phyloP scores from a whole-genome alignment of 2,113 vertebrate species.

The Grammomys dolichurus region DNA sequence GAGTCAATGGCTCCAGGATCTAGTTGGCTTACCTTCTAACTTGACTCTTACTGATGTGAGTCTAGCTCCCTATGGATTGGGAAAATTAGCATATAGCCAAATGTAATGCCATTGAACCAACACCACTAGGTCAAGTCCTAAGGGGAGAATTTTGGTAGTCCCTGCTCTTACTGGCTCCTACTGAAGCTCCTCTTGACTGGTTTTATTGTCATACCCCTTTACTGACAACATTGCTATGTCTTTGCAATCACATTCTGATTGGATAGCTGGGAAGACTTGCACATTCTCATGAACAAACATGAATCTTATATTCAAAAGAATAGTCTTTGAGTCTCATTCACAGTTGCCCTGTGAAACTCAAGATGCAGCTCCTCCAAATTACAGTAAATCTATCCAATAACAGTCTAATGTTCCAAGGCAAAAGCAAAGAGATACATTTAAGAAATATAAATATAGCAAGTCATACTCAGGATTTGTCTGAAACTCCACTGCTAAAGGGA shows the following conservation, averaged over 20 bases:
- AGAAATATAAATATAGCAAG: not conserved
- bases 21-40: not conserved
- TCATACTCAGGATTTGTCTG: not conserved
- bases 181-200: not conserved
- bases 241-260: not conserved
- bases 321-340: not conserved
- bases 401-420: not conserved
- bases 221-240: not conserved
- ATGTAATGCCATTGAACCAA: not conserved
- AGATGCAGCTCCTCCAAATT: not conserved
- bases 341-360: not conserved
- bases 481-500: not conserved
- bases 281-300: not conserved
- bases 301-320: not conserved
- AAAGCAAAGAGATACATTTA: not conserved
- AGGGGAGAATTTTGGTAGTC: not conserved
- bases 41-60: not conserved
- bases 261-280: not conserved
- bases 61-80: not conserved
- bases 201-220: not conserved
- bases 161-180: not conserved
- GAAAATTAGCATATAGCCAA: not conserved
- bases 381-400: not conserved
- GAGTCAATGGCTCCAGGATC: not conserved
- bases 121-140: not conserved